Evolutionary conservation across 2,888 invertebrate species (phyloP).

Genomic region (Euspilapteryx auroguttella): DNA sequence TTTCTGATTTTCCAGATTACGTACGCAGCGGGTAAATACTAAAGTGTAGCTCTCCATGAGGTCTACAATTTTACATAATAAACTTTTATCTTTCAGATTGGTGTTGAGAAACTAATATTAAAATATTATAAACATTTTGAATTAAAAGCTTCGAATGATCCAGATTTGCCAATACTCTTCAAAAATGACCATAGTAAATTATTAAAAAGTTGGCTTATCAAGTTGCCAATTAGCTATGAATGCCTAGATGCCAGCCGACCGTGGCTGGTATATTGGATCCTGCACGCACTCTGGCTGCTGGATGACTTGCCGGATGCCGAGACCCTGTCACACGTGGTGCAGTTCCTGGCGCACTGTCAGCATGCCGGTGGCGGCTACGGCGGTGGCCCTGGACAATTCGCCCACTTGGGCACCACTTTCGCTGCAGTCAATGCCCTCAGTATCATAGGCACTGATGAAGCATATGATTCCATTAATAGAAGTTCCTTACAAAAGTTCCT

Average conservation of each 20-base stretch:
- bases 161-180: conserved; percentile 62
- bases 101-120: conserved; percentile 33
- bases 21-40: no score
- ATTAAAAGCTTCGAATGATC: conserved; percentile 38
- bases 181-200: conserved; percentile 66
- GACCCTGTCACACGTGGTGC: conserved; percentile 31
- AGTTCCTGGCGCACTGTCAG: conserved; percentile 66
- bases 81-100: conserved; percentile 22
- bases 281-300: conserved; percentile 82
- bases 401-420: conserved; percentile 97
- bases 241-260: conserved; percentile 92
- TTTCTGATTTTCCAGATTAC: no score
- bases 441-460: conserved; percentile 85
- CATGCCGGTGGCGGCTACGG: conserved; percentile 84
- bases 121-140: conserved; percentile 41
- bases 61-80: not conserved
- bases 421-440: conserved; percentile 94
- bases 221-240: conserved; percentile 73
- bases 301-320: conserved; percentile 47
- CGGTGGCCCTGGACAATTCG: conserved; percentile 90
- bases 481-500: conserved; percentile 76
- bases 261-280: conserved; percentile 97
- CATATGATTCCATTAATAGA: conserved; percentile 85
- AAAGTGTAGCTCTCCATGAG: not conserved
- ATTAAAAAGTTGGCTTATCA: conserved; percentile 68